Conservation (phyloP, 2,113 vertebrate species). For the Percina caprodes region DNA sequence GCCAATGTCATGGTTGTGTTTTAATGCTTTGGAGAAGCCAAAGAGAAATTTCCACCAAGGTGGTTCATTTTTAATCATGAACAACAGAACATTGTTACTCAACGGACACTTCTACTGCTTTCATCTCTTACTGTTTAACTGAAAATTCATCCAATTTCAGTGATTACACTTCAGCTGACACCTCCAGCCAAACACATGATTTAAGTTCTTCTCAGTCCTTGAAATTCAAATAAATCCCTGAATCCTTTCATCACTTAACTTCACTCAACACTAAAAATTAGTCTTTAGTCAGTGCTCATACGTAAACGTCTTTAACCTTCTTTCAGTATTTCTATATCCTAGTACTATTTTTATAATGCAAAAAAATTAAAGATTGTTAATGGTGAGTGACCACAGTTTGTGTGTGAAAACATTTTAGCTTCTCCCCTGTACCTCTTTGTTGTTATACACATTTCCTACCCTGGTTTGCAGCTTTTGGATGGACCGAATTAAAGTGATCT, state of each 20-base stretch:
- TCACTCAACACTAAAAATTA: neutral
- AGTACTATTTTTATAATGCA: too few relatives aligned
- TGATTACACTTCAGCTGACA: neutral
- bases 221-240: neutral
- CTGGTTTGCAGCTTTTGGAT: neutral
- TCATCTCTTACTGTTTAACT: neutral
- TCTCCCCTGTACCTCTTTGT: neutral
- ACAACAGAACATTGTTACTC: neutral
- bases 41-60: too few relatives aligned
- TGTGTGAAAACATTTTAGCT: neutral
- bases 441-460: neutral
- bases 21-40: too few relatives aligned
- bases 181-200: neutral
- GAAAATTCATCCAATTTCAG: neutral
- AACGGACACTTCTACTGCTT: neutral
- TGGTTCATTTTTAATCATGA: neutral
- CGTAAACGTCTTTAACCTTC: too few relatives aligned
- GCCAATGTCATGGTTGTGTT: too few relatives aligned
- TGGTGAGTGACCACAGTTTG: neutral
- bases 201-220: neutral
- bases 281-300: neutral
- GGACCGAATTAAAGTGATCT: slow-evolving; percentile 1
- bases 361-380: neutral
- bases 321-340: neutral
- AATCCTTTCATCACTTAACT: neutral